Conservation (phyloP, 2,888 invertebrate genomes). For the Bugulina stolonifera region DNA sequence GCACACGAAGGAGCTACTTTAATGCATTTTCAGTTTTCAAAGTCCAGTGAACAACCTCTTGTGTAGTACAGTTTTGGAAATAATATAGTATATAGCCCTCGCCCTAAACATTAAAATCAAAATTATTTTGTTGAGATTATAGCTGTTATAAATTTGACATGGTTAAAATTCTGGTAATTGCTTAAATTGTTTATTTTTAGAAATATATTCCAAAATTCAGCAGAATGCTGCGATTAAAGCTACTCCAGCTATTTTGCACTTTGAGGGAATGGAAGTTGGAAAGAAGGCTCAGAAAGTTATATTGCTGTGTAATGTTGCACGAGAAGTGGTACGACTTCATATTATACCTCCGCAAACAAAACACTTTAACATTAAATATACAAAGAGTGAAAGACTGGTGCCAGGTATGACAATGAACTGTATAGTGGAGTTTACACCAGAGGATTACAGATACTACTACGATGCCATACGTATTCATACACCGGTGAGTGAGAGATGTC, state of each 20-base stretch:
- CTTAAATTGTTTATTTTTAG: slow-evolving; percentile 38
- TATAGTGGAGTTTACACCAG: slow-evolving; percentile 48
- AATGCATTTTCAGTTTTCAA: no score
- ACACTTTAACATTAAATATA: slow-evolving; percentile 49
- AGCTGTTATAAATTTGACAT: no score
- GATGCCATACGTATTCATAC: slow-evolving; percentile 51
- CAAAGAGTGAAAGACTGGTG: slow-evolving; percentile 47
- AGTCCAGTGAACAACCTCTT: no score
- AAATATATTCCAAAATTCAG: slow-evolving; percentile 47
- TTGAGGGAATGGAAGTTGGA: slow-evolving; percentile 49
- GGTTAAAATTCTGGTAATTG: no score
- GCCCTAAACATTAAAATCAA: no score
- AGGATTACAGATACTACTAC: slow-evolving; percentile 52
- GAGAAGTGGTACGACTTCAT: slow-evolving; percentile 49
- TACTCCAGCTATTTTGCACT: slow-evolving; percentile 47
- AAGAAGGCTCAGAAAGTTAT: slow-evolving; percentile 38
- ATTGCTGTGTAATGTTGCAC: slow-evolving; percentile 46
- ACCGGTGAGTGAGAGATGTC: slow-evolving; percentile 42
- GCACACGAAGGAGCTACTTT: no score
- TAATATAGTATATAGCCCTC: no score
- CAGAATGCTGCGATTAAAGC: slow-evolving; percentile 47
- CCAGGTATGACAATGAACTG: slow-evolving; percentile 49
- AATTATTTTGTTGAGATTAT: no score
- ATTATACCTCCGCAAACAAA: slow-evolving; percentile 52
- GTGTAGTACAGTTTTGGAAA: no score